Conservation (phyloP, 2,113 vertebrate species). For the Furnarius figulus region DNA sequence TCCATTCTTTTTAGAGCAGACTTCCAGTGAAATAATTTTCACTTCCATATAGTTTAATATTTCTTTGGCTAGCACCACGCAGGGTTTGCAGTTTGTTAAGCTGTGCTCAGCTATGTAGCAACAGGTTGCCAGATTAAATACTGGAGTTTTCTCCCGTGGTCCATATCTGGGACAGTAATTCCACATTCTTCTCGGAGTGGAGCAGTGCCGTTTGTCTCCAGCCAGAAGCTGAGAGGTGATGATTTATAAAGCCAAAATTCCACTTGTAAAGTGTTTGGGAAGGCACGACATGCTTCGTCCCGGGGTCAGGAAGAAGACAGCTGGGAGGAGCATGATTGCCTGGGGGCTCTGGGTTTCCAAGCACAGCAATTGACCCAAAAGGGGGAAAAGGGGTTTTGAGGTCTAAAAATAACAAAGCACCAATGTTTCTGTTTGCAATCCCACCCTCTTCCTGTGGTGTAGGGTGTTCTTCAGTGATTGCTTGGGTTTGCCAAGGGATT, state of each 20-base stretch:
- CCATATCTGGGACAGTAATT: not conserved
- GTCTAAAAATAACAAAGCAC: not conserved
- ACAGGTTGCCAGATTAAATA: conserved; percentile 48
- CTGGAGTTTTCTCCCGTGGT: conserved; percentile 12
- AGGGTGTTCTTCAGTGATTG: not conserved
- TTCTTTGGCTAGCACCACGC: not conserved
- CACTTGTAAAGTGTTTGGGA: not conserved
- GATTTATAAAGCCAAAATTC: conserved; percentile 61
- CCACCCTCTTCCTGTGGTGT: not conserved
- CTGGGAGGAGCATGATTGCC: not conserved
- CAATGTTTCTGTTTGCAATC: not conserved
- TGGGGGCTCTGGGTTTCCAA: not conserved
- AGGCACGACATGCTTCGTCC: not conserved
- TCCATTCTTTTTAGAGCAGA: not conserved
- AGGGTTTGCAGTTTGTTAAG: not conserved
- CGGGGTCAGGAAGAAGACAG: not conserved
- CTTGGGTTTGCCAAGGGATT: not conserved
- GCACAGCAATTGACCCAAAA: not conserved
- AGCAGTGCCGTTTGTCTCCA: not conserved
- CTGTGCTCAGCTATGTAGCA: not conserved
- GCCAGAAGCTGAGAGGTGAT: not conserved
- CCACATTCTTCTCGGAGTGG: not conserved
- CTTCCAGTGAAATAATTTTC: not conserved
- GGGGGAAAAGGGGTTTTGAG: not conserved
- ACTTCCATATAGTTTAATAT: not conserved